Percentiles rank a stretch among this genome's conserved stretches.
phyloP scores from a whole-genome alignment of 2,797 vertebrate genomes.

The Serranus cabrilla region DNA sequence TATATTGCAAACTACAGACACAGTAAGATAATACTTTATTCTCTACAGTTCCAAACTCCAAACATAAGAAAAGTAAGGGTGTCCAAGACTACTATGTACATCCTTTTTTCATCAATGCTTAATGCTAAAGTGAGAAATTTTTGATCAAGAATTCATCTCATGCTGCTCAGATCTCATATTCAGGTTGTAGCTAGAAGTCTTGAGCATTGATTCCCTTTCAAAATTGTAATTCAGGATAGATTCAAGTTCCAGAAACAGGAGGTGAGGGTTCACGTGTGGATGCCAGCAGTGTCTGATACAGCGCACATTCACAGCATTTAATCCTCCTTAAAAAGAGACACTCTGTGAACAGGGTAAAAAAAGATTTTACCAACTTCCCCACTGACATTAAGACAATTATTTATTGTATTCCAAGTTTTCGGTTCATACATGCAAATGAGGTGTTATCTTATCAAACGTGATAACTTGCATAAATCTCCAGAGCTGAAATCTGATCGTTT shows the following conservation, averaged over 20 bases:
- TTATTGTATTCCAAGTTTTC: no score
- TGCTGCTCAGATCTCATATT: slow-evolving; percentile 58
- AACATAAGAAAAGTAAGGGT: slow-evolving; percentile 28
- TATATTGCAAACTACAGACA: background rate
- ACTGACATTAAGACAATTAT: no score
- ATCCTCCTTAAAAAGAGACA: background rate
- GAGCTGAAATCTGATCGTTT: no score
- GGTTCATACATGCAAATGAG: no score
- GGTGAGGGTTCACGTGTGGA: slow-evolving; percentile 26
- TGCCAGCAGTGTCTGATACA: background rate
- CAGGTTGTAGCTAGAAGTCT: slow-evolving; percentile 38
- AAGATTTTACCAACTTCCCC: no score
- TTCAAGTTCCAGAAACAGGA: slow-evolving; percentile 25
- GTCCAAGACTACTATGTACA: background rate
- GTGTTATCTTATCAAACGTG: no score
- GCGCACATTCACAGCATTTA: background rate
- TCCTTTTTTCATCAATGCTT: slow-evolving; percentile 51
- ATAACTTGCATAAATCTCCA: no score
- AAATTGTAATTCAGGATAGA: slow-evolving; percentile 32
- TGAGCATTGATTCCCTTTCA: slow-evolving; percentile 49
- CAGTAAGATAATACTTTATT: background rate
- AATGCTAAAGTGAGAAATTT: slow-evolving; percentile 47
- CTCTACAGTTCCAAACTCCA: slow-evolving; percentile 9
- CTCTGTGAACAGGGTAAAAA: no score
- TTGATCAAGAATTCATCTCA: slow-evolving; percentile 51